Evolutionary conservation across 2,888 invertebrate genomes (phyloP).

Genomic region (Ormyrus pomaceus): DNA sequence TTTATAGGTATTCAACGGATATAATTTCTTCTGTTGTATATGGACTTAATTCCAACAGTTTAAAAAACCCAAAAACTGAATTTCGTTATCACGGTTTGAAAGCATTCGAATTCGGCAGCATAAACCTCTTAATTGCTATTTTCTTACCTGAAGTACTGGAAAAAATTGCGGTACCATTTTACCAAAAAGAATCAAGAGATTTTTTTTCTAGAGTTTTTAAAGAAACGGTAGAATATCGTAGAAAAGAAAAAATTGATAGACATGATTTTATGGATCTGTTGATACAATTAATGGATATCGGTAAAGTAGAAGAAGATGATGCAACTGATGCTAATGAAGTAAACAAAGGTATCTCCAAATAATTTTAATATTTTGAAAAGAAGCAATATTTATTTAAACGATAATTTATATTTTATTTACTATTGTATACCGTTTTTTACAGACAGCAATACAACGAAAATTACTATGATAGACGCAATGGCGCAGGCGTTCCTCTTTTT

Average conservation of each 20-base stretch:
- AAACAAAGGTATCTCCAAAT: neutral
- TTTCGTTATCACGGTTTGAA: neutral
- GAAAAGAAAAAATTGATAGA: slow-evolving; percentile 61
- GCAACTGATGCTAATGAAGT: no score
- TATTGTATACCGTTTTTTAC: neutral
- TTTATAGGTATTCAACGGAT: slow-evolving; percentile 28
- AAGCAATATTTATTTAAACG: neutral
- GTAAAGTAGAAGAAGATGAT: slow-evolving; percentile 40
- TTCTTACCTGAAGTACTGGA: slow-evolving; percentile 49
- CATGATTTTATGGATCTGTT: slow-evolving; percentile 66
- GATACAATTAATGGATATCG: slow-evolving; percentile 61
- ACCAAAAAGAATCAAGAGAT: slow-evolving; percentile 43
- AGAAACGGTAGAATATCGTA: slow-evolving; percentile 62
- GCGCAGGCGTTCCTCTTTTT: slow-evolving; percentile 76
- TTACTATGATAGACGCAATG: slow-evolving; percentile 66
- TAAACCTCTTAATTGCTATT: neutral
- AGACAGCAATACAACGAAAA: slow-evolving; percentile 51
- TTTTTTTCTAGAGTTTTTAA: slow-evolving; percentile 66
- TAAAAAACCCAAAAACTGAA: slow-evolving; percentile 60
- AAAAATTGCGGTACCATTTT: slow-evolving; percentile 30
- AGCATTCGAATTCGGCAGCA: slow-evolving; percentile 3
- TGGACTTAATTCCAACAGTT: slow-evolving; percentile 11
- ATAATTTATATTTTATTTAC: neutral
- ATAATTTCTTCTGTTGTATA: slow-evolving; percentile 14
- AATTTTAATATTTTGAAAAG: neutral